Evolutionary conservation across 2,113 vertebrate species (phyloP), one percentile per base, ranked within the genome.

Genomic region (Labrus mixtus): DNA sequence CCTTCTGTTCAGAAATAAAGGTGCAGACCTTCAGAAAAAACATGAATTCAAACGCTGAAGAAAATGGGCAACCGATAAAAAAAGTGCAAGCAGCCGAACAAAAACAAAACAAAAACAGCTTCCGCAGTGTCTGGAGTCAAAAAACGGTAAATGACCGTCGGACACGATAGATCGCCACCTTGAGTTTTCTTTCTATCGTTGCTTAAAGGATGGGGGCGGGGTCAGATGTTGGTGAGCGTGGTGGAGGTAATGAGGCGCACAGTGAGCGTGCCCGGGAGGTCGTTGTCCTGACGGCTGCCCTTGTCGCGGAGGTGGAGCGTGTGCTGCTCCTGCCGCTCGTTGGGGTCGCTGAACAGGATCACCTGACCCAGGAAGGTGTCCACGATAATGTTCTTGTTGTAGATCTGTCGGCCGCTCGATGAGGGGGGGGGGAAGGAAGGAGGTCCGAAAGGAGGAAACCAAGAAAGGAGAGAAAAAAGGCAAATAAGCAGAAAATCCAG

Each of bases 291-390:
- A 48, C 81, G 95, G 84, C 93, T 96, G 37, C 92, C 94, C 67
- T 93, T 96, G 94, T 98, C 97, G 12, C 94, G 96, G 46, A 99
- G 96, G 72, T 96, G 96, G 55, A 99, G 92, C 0, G 95, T 96
- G 89, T 98, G 97, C 86, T 96, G 92, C 1, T 95, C 92, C 90
- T 96, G 97, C 5, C 92, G 95, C 86, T 97, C 95, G 0, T 93
- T 95, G 0, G 97, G 95, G 56, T 97, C 95, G 3, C 95, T 96
- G 1, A 92, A 94, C 68, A 99, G 91, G 12, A 80, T 86, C 89
- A 98, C 97, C 78, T 98, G 97, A 90, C 98, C 98, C 94, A 99
- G 86, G 91, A 99, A 99, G 88, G 98, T 95, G 2, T 99, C 98
- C 8, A 96, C 95, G 50, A 99, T 95, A 82, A 97, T 93, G 74